A percentile compares a stretch with the other conserved stretches of the same genome.
These are phyloP conservation scores for Apis florea DNA, from an alignment of 1,140 invertebrate genomes.

Conservation along the genomic window DNA sequence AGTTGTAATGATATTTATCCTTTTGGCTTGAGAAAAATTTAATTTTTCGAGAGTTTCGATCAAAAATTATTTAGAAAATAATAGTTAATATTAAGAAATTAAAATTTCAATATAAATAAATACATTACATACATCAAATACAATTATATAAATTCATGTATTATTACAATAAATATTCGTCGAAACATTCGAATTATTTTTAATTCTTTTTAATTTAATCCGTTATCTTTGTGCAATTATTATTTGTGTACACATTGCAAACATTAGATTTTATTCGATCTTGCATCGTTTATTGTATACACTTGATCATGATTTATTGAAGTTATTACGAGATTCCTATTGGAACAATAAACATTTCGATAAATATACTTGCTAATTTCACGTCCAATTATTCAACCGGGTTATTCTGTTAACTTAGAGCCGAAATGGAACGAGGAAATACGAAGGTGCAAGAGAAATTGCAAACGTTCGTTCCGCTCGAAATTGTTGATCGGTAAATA, in stretches of 20 bases:
- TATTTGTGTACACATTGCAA: neutral
- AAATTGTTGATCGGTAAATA: constrained; percentile 16
- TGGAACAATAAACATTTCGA: neutral
- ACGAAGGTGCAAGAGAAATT: neutral
- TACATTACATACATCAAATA: neutral
- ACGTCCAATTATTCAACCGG: neutral
- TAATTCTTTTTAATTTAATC: neutral
- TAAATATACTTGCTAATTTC: constrained; percentile 6
- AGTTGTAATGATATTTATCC: too few species aligned
- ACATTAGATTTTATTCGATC: neutral
- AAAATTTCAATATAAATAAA: too few species aligned
- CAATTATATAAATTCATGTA: neutral
- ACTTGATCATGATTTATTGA: neutral
- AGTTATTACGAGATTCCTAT: neutral
- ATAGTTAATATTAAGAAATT: too few species aligned
- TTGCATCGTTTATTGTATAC: neutral
- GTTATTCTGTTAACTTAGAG: constrained; percentile 1
- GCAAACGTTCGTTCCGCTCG: too few species aligned
- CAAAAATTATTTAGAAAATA: too few species aligned
- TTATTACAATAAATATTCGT: neutral
- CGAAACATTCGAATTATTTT: neutral
- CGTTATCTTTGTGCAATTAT: neutral
- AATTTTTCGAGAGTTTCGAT: too few species aligned
- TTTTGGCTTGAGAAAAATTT: too few species aligned
- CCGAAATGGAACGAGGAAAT: neutral